Evolutionary conservation across 2,797 vertebrate genomes (phyloP), one percentile per base, ranked within the genome.

Genomic region (Micrastur ruficollis): DNA sequence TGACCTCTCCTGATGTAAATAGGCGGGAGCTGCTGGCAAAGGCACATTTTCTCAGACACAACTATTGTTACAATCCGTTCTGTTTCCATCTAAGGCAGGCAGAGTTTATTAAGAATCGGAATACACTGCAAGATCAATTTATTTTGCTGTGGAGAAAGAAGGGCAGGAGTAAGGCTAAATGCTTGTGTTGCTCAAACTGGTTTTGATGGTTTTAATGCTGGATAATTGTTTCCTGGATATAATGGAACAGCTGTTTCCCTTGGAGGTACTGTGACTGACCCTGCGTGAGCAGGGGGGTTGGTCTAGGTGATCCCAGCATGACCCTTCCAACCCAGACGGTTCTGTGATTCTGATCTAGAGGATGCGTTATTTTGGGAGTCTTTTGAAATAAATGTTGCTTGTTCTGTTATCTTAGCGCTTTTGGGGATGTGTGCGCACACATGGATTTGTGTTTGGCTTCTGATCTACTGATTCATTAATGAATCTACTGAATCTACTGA

Each of bases 341-440:
- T 70, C 38, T 34, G 47, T 32, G 46, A 17, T 15, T 26, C 52
- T 18, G 38, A 5, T 46, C 32, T 12, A 11, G 17, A 26, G 22
- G 58, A 27, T 6, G 2, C 4, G 3, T 34, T n/a, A 3, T 42
- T 71, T 42, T 3, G 29, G 46, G 68, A 31, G 6, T 6, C 21
- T 38, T 0, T 5, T 11, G 67, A n/a, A 19, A 26, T 3, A 7
- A 27, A 29, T 6, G 10, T 38, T 44, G 14, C 52, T 70, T 12
- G 2, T 46, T 38, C 49, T n/a, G 29, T 40, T 36, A 4, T 10
- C 55, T 38, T 32, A 14, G 32, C 34, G 3, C 52, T 29, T 9
- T 2, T 8, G 40, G 56, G 2, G 63, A 4, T 8, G 3, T 9
- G 16, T 13, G 11, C 7, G 17, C 26, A 20, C 55, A 5, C 12